Base-by-base conservation (phyloP, 2,797 vertebrate species). In the Schizopygopsis malacanthus region DNA sequence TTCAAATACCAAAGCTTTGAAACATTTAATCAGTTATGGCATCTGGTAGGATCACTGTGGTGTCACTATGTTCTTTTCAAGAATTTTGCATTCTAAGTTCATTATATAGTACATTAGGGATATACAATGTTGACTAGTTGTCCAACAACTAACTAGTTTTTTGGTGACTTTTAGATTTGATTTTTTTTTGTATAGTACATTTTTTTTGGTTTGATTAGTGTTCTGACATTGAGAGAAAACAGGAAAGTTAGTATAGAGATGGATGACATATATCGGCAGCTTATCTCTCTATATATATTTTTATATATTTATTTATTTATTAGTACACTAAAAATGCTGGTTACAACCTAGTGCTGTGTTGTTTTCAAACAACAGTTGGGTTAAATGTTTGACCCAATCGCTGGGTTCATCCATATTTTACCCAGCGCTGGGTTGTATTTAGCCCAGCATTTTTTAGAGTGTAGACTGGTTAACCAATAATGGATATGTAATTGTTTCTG, bases 1-100 rank as follows among this genome's bases (percentile, higher is more conserved):
- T 79, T 71, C 67, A 85, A 85, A 79, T 59, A 71, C 47, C 83
- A 70, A 56, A 79, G 83, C 65, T 61, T 71, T 71, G 75, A 85
- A 85, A 79, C 65, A 52, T 25, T 79, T 79, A 79, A 85, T 85
- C 65, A 72, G 67, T 4, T 20, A 59, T 85, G 65, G 67, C 67
- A 85, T 85, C 79, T 84, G 73, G 41, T 56, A 20, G 63, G 69
- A 22, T 52, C 73, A 22, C 33, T 56, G 61, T 54, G 47, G 50
- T 84, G 54, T 83, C 63, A 47, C 78, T 41, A 56, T 83, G 25
- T 52, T 59, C 20, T 63, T 81, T 43, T 28, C 59, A 56, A 22
- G 85, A 39, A 88, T 90, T 59, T n/a, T 1, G 37, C 13, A 25
- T 39, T 59, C 1, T 59, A 15, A 61, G 33, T 37, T 77, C 18